Conservation (phyloP, 1,140 invertebrate genomes). For the Chymomyza costata region DNA sequence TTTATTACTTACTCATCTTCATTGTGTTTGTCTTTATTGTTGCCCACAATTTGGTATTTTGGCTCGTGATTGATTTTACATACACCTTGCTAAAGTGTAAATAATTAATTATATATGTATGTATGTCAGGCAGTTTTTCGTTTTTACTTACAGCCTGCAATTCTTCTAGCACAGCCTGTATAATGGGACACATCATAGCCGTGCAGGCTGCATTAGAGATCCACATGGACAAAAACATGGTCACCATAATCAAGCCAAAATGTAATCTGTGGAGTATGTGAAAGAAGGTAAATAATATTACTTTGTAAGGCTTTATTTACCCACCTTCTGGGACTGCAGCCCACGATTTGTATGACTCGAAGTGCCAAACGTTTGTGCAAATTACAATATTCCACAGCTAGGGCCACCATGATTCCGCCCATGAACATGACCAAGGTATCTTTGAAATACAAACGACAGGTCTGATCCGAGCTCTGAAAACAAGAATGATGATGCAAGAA, state of each 20-base stretch:
- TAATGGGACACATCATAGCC: slow-evolving; percentile 91
- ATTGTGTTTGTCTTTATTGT: slow-evolving; percentile 72
- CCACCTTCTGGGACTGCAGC: slow-evolving; percentile 82
- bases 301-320: slow-evolving; percentile 5
- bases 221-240: slow-evolving; percentile 90
- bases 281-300: background rate
- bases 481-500: too few relatives aligned
- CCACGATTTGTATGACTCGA: slow-evolving; percentile 85
- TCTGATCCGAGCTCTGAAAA: slow-evolving; percentile 77
- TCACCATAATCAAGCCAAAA: slow-evolving; percentile 85
- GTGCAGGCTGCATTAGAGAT: slow-evolving; percentile 89
- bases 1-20: slow-evolving; percentile 71
- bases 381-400: slow-evolving; percentile 89
- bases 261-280: slow-evolving; percentile 78
- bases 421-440: slow-evolving; percentile 93
- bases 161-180: slow-evolving; percentile 84
- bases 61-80: slow-evolving; percentile 79
- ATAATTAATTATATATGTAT: slow-evolving; percentile 1
- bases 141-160: slow-evolving; percentile 79
- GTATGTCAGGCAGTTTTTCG: background rate
- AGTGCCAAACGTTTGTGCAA: slow-evolving; percentile 90
- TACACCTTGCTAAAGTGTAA: slow-evolving; percentile 77
- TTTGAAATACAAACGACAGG: slow-evolving; percentile 85
- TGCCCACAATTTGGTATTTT: slow-evolving; percentile 75
- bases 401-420: slow-evolving; percentile 87